phyloP scores from a whole-genome alignment of 2,113 vertebrate species.

The Myiopsitta monachus region DNA sequence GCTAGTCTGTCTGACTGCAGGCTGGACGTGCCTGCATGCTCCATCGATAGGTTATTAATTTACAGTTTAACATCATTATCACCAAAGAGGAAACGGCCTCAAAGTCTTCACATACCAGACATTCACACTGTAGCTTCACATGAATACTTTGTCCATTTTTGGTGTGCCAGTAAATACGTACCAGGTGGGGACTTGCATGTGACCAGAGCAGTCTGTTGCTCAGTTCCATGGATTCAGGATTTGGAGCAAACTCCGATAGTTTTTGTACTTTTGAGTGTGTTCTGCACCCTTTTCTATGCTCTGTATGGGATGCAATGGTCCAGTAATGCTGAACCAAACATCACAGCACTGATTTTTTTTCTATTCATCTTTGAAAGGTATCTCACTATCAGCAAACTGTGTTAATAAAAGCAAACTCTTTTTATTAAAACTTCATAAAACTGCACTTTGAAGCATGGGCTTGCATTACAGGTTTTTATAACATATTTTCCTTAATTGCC shows the following conservation, averaged over 20 bases:
- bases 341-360: neutral
- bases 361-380: neutral
- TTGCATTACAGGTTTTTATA: neutral
- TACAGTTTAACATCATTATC: neutral
- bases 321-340: neutral
- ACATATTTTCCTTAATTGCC: neutral
- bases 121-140: neutral
- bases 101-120: neutral
- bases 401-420: neutral
- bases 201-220: neutral
- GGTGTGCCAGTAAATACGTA: neutral
- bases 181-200: neutral
- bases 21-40: neutral
- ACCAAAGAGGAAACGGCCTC: neutral
- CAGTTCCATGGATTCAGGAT: neutral
- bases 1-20: neutral
- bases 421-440: neutral
- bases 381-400: neutral
- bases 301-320: neutral
- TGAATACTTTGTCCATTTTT: neutral
- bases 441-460: neutral
- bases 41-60: slow-evolving; percentile 25
- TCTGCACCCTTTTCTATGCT: neutral
- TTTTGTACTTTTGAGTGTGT: neutral
- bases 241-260: accelerated